Conservation (phyloP, 2,888 invertebrate species). For the Hetaerina titia region DNA sequence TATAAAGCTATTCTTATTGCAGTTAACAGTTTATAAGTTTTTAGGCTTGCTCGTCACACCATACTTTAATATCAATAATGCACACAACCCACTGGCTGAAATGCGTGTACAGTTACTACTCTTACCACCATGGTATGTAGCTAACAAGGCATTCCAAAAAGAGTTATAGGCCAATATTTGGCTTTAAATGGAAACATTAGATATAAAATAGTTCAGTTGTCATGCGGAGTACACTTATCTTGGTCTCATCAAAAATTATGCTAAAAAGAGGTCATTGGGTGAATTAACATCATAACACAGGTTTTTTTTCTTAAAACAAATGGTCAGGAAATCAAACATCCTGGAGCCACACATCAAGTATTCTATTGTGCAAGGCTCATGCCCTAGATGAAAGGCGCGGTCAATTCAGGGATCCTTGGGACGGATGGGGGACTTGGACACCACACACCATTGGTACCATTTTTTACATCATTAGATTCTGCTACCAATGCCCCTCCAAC, state of each 20-base stretch:
- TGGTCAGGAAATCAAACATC: conserved; percentile 40
- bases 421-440: conserved; percentile 61
- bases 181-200: conserved; percentile 64
- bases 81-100: conserved; percentile 45
- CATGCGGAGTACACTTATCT: conserved; percentile 56
- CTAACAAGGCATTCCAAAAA: conserved; percentile 66
- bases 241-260: conserved; percentile 64
- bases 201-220: conserved; percentile 65
- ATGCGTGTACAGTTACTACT: conserved; percentile 52
- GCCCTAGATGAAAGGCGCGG: conserved; percentile 40
- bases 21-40: conserved; percentile 49
- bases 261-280: conserved; percentile 56
- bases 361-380: conserved; percentile 60
- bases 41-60: conserved; percentile 46
- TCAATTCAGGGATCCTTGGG: conserved; percentile 51
- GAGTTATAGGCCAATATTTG: conserved; percentile 64
- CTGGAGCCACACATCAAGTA: conserved; percentile 19
- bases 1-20: conserved; percentile 57
- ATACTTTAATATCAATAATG: conserved; percentile 31
- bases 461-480: conserved; percentile 9
- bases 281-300: conserved; percentile 41
- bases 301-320: not conserved
- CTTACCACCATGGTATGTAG: conserved; percentile 55
- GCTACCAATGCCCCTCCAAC: conserved; percentile 56
- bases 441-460: conserved; percentile 44